Base-by-base conservation (phyloP, 1,140 invertebrate genomes). In the Vanessa tameamea region DNA sequence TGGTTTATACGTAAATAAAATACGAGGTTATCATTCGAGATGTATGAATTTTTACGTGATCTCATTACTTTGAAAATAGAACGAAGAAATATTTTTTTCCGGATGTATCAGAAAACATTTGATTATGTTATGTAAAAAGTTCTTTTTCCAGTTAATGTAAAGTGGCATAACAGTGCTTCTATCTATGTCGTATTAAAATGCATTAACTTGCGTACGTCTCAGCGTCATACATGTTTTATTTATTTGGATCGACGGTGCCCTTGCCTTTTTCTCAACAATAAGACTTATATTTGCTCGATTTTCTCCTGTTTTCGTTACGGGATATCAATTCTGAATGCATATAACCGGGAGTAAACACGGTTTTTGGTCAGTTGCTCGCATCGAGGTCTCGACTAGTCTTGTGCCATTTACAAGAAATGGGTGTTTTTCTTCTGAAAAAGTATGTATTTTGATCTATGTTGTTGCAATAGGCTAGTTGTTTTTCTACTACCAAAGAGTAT, bases 211-310 rank as follows among this genome's bases (percentile, higher is more conserved):
- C 83, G 87, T 88, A 79, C 79, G 69, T 79, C 70, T 78, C 65
- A 43, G 67, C 85, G 85, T 87, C 86, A 87, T 72, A 72, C 47
- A 72, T 89, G 86, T 86, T 83, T 88, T 82, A 91, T 91, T 84
- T 87, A 91, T 91, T 82, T 80, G 74, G 79, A 76, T 15, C 80
- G 72, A 59, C 13, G 47, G 53, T 69, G 31, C 65, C 61, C 63
- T 78, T 64, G 57, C 65, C 47, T 78, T 83, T 84, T 73, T 51
- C 11, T 61, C 47, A 72, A 23, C 64, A 8, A 80, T 81, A 87
- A 83, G 78, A 70, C 69, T 53, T 51, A 51, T 75, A 77, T 81
- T 84, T 68, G 74, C 72, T 69, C 53, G 61, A 63, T 59, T 68
- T 50, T 67, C 53, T 72, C 47, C 47, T 81, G 78, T 83, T 83